Base-by-base conservation (phyloP, 2,113 vertebrate species). In the Ictalurus punctatus region DNA sequence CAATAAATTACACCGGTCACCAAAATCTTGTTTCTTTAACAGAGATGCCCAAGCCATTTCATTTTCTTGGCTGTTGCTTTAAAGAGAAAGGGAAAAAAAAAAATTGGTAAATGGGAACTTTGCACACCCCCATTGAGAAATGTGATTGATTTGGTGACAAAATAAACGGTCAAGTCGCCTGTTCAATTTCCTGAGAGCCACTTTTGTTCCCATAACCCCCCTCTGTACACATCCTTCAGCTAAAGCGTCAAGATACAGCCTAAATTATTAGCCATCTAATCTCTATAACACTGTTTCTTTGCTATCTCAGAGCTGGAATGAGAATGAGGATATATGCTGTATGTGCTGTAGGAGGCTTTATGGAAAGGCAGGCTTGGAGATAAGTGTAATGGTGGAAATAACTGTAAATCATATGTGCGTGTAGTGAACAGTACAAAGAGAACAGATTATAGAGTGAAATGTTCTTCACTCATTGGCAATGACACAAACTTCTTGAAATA, bases 71-170 rank as follows among this genome's bases (percentile, higher is more conserved):
- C 56, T 56, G 82, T 59, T 52, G 23, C 83, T 67, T 54, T 9
- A 56, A 40, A 85, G n/a, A 30, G 73, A 54, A 30, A 25, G 30
- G 25, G 13, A 67, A 16, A 44, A 44, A 81, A 86, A 89, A 87
- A 86, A 89, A 89, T 82, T 86, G 78, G 89, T 17, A 93, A 94
- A 92, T 88, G 86, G 89, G 54, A 88, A 83, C 82, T 82, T 63
- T 86, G 82, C 61, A 88, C 83, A 84, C 54, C 61, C 61, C 59
- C 52, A 37, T 73, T 84, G 84, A 63, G 37, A 89, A 83, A 84
- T 85, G 89, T 93, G 94, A 95, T 91, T 92, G 93, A 94, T 95
- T 93, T 93, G 90, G 90, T 87, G 93, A 92, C 89, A 89, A 59
- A 30, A 87, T 78, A 65, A 90, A 86, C 85, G 87, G 91, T 87